Evolutionary conservation across 2,113 vertebrate species (phyloP).

Genomic region (Mobula birostris): DNA sequence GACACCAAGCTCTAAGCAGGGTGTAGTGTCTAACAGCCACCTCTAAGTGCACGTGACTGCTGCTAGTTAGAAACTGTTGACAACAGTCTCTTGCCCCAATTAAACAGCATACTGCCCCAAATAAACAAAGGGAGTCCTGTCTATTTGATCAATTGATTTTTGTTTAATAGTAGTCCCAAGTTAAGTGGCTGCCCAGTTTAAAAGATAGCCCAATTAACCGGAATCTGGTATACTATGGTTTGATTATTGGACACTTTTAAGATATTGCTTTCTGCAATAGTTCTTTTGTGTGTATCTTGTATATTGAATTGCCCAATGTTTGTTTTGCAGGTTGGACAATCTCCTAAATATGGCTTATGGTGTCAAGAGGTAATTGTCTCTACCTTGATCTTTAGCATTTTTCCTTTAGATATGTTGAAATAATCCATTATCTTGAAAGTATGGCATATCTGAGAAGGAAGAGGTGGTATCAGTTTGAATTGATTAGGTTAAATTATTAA

Average conservation of each 20-base stretch:
- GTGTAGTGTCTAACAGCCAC: too few relatives aligned
- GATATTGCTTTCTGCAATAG: neutral
- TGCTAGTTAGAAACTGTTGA: too few relatives aligned
- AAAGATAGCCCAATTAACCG: too few relatives aligned
- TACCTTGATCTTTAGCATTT: slow-evolving; percentile 43
- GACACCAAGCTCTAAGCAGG: too few relatives aligned
- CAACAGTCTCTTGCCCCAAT: too few relatives aligned
- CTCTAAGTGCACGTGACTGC: too few relatives aligned
- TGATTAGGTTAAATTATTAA: neutral
- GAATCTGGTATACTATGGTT: neutral
- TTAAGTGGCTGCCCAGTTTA: too few relatives aligned
- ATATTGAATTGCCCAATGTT: slow-evolving; percentile 51
- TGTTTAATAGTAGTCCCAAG: too few relatives aligned
- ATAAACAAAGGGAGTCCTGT: too few relatives aligned
- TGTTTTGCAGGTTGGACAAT: slow-evolving; percentile 89
- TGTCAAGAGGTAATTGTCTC: slow-evolving; percentile 86
- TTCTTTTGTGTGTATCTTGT: neutral
- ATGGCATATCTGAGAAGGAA: neutral
- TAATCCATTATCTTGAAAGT: neutral
- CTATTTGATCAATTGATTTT: too few relatives aligned
- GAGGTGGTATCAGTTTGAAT: neutral
- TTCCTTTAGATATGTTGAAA: slow-evolving; percentile 14
- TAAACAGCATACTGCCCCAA: too few relatives aligned
- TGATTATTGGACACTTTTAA: neutral
- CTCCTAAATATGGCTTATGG: slow-evolving; percentile 98